These are phyloP conservation scores for Petrolisthes manimaculis DNA, from an alignment of 2,888 invertebrate genomes.

Conservation along the genomic window DNA sequence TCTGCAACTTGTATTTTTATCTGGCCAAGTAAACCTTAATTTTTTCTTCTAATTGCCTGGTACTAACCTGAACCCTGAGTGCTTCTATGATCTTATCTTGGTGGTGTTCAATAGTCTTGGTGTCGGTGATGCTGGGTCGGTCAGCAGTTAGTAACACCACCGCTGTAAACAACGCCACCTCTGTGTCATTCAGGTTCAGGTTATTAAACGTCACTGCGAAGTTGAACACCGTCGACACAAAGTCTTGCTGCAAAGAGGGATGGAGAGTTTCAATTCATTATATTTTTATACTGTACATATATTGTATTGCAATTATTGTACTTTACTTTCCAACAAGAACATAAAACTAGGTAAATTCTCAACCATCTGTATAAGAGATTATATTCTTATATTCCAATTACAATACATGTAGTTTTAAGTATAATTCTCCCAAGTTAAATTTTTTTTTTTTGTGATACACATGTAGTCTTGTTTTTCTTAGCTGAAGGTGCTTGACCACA, in stretches of 20 bases:
- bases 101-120: constrained; percentile 82
- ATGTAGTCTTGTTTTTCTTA: too few relatives aligned
- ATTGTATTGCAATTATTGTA: too few relatives aligned
- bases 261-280: not conserved
- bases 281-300: not conserved
- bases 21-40: too few relatives aligned
- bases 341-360: too few relatives aligned
- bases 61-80: constrained; percentile 80
- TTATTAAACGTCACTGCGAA: constrained; percentile 79
- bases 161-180: constrained; percentile 89
- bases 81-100: constrained; percentile 88
- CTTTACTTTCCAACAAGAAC: too few relatives aligned
- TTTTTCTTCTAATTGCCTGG: too few relatives aligned
- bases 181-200: constrained; percentile 86
- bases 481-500: too few relatives aligned
- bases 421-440: too few relatives aligned
- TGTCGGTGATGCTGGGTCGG: constrained; percentile 84
- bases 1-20: not conserved
- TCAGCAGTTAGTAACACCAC: constrained; percentile 86
- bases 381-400: too few relatives aligned
- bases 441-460: too few relatives aligned
- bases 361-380: too few relatives aligned
- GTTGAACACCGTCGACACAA: constrained; percentile 84
- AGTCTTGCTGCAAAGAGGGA: constrained; percentile 77
- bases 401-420: too few relatives aligned